phyloP scores from a whole-genome alignment of 2,113 vertebrate genomes.

The Hippocampus guttulatus region DNA sequence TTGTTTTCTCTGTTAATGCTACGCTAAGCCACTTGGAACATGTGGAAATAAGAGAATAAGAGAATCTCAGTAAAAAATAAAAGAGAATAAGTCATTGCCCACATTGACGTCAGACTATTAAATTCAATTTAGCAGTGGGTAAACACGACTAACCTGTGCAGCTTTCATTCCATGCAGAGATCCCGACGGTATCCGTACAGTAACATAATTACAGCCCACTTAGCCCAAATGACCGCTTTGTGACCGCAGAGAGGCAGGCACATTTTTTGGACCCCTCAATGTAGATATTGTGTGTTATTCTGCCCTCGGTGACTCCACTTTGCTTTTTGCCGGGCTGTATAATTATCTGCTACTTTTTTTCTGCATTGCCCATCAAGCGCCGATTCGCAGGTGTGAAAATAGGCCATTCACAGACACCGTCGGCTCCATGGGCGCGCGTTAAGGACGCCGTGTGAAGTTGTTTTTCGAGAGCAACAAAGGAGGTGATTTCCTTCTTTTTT shows the following conservation, averaged over 20 bases:
- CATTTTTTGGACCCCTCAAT: slow-evolving; percentile 35
- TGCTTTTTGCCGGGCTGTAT: slow-evolving; percentile 41
- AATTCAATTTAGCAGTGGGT: slow-evolving; percentile 3
- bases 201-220: slow-evolving; percentile 12
- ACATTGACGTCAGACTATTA: background rate
- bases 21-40: background rate
- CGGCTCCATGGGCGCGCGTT: slow-evolving; percentile 40
- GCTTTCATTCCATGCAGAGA: slow-evolving; percentile 4
- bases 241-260: slow-evolving; percentile 22
- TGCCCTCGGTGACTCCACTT: slow-evolving; percentile 31
- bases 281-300: slow-evolving; percentile 45
- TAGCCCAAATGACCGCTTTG: slow-evolving; percentile 14
- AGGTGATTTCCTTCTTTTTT: slow-evolving; percentile 54
- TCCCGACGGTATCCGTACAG: background rate
- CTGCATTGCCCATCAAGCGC: slow-evolving; percentile 32
- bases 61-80: no score
- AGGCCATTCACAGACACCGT: slow-evolving; percentile 30
- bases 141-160: slow-evolving; percentile 1
- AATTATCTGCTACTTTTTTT: slow-evolving; percentile 41
- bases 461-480: slow-evolving; percentile 56
- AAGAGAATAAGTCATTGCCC: slow-evolving; percentile 1
- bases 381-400: slow-evolving; percentile 47
- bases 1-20: background rate
- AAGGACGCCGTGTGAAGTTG: slow-evolving; percentile 49
- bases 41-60: slow-evolving; percentile 2